Percentiles rank a stretch among this genome's conserved stretches.
phyloP scores from a whole-genome alignment of 2,888 invertebrate genomes.

The Steromphala cineraria region DNA sequence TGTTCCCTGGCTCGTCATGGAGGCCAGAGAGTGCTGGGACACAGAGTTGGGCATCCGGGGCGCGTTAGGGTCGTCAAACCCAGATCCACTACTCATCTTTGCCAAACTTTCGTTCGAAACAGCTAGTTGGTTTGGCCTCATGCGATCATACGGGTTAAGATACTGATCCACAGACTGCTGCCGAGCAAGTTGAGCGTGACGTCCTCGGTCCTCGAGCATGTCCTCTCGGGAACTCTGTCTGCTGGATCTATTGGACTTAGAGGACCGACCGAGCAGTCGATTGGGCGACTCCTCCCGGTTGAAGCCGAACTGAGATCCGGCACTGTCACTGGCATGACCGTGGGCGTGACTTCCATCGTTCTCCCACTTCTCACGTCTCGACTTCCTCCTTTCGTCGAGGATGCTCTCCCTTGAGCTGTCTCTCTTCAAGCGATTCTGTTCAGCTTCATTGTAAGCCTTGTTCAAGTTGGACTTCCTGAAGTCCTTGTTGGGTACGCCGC shows the following conservation, averaged over 20 bases:
- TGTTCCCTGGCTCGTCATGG: conserved; percentile 44
- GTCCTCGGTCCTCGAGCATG: conserved; percentile 53
- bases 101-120: conserved; percentile 57
- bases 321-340: conserved; percentile 51
- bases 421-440: conserved; percentile 40
- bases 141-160: conserved; percentile 24
- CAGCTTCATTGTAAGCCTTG: conserved; percentile 76
- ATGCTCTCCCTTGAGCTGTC: conserved; percentile 60
- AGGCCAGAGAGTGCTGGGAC: conserved; percentile 45
- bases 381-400: conserved; percentile 55
- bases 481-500: conserved; percentile 80
- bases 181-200: conserved; percentile 25
- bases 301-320: conserved; percentile 54
- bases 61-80: conserved; percentile 45
- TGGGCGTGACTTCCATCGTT: conserved; percentile 45
- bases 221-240: conserved; percentile 62
- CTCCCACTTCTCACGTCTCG: conserved; percentile 32
- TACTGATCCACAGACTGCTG: conserved; percentile 26
- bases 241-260: conserved; percentile 38
- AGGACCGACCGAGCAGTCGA: conserved; percentile 41
- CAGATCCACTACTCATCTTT: conserved; percentile 52
- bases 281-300: conserved; percentile 67
- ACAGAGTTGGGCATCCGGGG: conserved; percentile 38
- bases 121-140: conserved; percentile 57
- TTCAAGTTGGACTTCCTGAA: conserved; percentile 85